A percentile compares a stretch with the other conserved stretches of the same genome.
Evolutionary conservation across 2,888 invertebrate genomes (phyloP).

Genomic region (Platycheirus albimanus): DNA sequence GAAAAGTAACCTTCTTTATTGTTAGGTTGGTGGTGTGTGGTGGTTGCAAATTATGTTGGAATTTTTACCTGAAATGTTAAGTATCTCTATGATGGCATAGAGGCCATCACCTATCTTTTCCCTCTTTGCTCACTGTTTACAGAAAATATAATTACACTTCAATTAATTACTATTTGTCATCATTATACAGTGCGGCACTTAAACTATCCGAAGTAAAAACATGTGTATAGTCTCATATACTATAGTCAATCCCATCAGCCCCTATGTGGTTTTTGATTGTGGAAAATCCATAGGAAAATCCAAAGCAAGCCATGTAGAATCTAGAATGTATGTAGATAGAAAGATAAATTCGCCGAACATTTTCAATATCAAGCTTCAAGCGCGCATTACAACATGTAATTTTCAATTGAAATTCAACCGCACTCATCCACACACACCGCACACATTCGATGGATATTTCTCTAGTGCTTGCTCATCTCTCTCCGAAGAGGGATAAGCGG

Average conservation of each 20-base stretch:
- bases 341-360: slow-evolving; percentile 47
- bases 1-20: background rate
- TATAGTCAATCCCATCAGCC: slow-evolving; percentile 21
- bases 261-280: slow-evolving; percentile 22
- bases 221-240: background rate
- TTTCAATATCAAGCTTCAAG: slow-evolving; percentile 67
- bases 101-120: background rate
- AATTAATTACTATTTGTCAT: slow-evolving; percentile 65
- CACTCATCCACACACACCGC: slow-evolving; percentile 13
- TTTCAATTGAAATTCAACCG: slow-evolving; percentile 67
- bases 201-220: slow-evolving; percentile 19
- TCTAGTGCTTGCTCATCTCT: slow-evolving; percentile 30
- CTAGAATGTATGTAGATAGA: background rate
- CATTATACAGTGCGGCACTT: slow-evolving; percentile 45
- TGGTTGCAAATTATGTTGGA: background rate
- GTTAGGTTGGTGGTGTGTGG: background rate
- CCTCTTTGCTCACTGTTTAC: background rate
- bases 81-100: background rate
- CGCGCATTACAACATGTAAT: slow-evolving; percentile 59
- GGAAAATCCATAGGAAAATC: slow-evolving; percentile 31
- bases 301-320: slow-evolving; percentile 37
- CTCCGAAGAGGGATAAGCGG: slow-evolving; percentile 27
- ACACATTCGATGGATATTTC: slow-evolving; percentile 14
- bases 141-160: slow-evolving; percentile 58
- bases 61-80: slow-evolving; percentile 1